Evolutionary conservation across 2,113 vertebrate genomes (phyloP).

Genomic region (Pycnonotus jocosus): DNA sequence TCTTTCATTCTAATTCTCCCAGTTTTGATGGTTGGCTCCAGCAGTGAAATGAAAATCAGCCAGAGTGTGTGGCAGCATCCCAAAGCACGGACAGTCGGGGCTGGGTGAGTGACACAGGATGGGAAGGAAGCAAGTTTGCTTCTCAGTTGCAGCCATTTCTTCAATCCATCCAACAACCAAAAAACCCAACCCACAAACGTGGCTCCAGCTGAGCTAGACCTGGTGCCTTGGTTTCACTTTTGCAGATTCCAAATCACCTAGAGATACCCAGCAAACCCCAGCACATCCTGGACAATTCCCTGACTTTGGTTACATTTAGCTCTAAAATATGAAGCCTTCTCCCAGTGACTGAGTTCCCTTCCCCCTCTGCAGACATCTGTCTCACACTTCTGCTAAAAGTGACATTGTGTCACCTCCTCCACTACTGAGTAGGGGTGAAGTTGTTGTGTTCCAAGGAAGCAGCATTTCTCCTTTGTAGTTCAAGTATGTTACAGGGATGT

Average conservation of each 20-base stretch:
- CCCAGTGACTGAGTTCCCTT: background rate
- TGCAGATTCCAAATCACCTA: background rate
- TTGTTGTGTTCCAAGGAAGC: background rate
- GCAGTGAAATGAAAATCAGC: background rate
- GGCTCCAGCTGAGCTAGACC: background rate
- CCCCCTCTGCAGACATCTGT: background rate
- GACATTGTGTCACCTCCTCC: background rate
- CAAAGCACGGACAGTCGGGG: rapidly evolving
- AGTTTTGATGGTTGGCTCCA: background rate
- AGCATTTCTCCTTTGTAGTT: background rate
- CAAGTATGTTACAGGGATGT: background rate
- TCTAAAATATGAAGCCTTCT: background rate
- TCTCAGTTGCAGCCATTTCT: background rate
- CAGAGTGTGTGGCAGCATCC: rapidly evolving
- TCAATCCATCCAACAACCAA: background rate
- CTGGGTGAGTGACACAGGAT: rapidly evolving
- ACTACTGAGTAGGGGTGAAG: background rate
- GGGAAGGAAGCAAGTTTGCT: background rate
- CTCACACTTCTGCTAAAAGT: background rate
- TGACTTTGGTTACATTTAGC: background rate
- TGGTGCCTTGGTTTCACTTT: background rate
- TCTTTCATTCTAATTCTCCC: background rate
- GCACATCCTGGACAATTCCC: background rate
- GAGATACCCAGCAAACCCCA: background rate
- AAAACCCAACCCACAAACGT: background rate